phyloP scores from a whole-genome alignment of 2,888 invertebrate genomes.

The Dusona sp. region DNA sequence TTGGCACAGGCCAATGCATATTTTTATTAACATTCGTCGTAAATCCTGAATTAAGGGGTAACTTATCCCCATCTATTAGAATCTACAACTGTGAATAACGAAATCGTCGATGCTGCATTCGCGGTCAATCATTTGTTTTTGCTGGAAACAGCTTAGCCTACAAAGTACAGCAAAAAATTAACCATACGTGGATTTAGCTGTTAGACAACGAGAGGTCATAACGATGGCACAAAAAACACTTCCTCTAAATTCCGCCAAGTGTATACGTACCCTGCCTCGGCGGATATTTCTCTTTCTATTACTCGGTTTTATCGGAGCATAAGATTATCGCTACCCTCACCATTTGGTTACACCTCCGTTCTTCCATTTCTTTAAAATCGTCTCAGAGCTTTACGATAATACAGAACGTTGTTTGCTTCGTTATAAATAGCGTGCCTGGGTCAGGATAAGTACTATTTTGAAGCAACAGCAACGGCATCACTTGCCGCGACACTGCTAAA shows the following conservation, averaged over 20 bases:
- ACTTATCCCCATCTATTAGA: background rate
- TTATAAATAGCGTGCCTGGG: conserved; percentile 68
- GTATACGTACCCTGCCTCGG: too few relatives aligned
- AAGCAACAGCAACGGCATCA: conserved; percentile 40
- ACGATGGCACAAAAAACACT: too few relatives aligned
- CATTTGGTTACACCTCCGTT: conserved; percentile 11
- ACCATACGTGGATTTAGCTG: too few relatives aligned
- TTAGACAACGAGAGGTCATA: too few relatives aligned
- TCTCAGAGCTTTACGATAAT: conserved; percentile 44
- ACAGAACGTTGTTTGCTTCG: conserved; percentile 74
- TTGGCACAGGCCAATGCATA: background rate
- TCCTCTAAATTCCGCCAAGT: background rate
- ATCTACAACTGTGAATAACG: background rate
- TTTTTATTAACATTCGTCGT: background rate
- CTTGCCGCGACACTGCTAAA: conserved; percentile 35
- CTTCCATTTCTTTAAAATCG: conserved; percentile 24
- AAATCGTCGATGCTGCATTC: background rate
- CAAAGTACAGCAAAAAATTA: too few relatives aligned
- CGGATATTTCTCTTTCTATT: conserved; percentile 70
- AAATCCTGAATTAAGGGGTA: background rate
- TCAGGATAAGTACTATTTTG: conserved; percentile 53
- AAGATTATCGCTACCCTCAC: conserved; percentile 78
- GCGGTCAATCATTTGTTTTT: too few relatives aligned
- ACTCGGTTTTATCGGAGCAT: conserved; percentile 81
- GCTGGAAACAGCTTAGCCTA: too few relatives aligned